Percentiles rank a stretch among this genome's conserved stretches.
Evolutionary conservation across 2,113 vertebrate species (phyloP).

Genomic region (Peromyscus leucopus): DNA sequence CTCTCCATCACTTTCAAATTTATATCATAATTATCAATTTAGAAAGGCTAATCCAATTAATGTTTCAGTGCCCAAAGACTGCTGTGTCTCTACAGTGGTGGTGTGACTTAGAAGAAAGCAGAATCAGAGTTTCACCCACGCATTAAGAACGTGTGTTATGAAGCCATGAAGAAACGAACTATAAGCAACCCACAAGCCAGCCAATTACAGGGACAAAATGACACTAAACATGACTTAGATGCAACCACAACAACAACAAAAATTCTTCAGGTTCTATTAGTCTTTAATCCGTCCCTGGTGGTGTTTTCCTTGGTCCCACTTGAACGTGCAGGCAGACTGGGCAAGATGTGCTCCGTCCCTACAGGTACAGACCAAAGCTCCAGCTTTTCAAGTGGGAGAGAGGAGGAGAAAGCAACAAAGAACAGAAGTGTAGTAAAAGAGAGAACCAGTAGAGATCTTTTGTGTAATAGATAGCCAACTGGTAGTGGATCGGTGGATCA

Average conservation of each 20-base stretch:
- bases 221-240: background rate
- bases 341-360: background rate
- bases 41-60: background rate
- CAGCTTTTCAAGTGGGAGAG: background rate
- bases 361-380: background rate
- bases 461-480: background rate
- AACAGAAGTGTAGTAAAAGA: background rate
- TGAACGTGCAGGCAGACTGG: background rate
- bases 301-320: background rate
- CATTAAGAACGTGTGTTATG: background rate
- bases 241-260: background rate
- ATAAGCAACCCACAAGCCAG: slow-evolving; percentile 15
- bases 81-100: background rate
- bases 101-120: background rate
- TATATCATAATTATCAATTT: background rate
- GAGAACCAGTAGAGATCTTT: background rate
- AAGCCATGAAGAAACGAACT: slow-evolving; percentile 3
- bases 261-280: background rate
- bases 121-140: background rate
- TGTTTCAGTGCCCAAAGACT: background rate
- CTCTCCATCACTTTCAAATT: background rate
- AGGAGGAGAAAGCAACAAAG: background rate
- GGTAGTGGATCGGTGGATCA: background rate
- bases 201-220: background rate
- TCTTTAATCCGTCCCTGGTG: slow-evolving; percentile 12